Conservation (phyloP, 1,140 invertebrate species). For the Triops longicaudatus region DNA sequence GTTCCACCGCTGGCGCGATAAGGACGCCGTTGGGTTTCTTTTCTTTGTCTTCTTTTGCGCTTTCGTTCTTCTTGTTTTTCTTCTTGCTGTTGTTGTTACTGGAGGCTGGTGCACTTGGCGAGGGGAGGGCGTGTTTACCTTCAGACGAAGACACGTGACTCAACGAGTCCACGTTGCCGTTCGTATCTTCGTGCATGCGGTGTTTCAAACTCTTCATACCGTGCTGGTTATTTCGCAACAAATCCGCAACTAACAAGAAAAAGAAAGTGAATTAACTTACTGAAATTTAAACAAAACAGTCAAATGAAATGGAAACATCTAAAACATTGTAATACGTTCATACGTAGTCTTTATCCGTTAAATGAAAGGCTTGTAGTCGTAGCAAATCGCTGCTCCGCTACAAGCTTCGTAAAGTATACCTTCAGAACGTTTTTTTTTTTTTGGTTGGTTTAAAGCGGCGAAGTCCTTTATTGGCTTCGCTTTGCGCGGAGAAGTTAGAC, state of each 20-base stretch:
- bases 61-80: slow-evolving; percentile 32
- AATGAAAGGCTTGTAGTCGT: too few relatives aligned
- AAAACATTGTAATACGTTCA: too few relatives aligned
- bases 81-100: slow-evolving; percentile 26
- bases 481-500: too few relatives aligned
- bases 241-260: neutral
- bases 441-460: too few relatives aligned
- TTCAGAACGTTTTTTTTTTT: too few relatives aligned
- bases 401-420: too few relatives aligned
- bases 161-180: neutral
- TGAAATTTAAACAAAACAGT: too few relatives aligned
- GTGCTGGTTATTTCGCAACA: neutral
- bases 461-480: too few relatives aligned
- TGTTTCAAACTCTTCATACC: neutral
- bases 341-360: too few relatives aligned
- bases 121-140: neutral
- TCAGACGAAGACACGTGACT: neutral
- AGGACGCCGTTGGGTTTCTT: slow-evolving; percentile 28
- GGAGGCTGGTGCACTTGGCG: neutral
- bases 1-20: neutral
- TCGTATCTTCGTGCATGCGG: slow-evolving; percentile 17
- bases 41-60: slow-evolving; percentile 25
- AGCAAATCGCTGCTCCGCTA: too few relatives aligned
- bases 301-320: too few relatives aligned
- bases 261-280: neutral